phyloP scores from a whole-genome alignment of 1,140 invertebrate genomes.

The Rhyacophila brunnea region DNA sequence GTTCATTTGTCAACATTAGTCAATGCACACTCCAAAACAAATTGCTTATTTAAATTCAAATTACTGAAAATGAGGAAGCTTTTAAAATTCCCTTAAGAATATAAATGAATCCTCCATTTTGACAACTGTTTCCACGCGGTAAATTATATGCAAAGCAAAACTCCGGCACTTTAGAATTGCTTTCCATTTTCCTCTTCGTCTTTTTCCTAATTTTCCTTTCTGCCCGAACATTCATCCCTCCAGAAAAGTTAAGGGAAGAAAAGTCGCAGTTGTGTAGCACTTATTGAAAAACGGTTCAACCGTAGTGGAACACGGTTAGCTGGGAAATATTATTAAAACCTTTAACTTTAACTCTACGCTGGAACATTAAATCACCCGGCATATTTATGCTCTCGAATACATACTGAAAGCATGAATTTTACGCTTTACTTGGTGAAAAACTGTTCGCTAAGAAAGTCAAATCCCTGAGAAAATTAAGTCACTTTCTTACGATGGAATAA shows the following conservation, averaged over 20 bases:
- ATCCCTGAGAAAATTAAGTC: no score
- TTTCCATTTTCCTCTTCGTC: slow-evolving; percentile 8
- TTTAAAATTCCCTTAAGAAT: slow-evolving; percentile 24
- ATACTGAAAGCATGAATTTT: no score
- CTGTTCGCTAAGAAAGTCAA: no score
- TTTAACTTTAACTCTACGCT: no score
- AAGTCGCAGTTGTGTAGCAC: neutral
- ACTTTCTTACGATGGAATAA: no score
- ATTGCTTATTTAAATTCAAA: slow-evolving; percentile 26
- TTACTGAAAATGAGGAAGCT: slow-evolving; percentile 21
- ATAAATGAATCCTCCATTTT: slow-evolving; percentile 20
- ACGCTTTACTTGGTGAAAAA: no score
- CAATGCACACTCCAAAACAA: neutral
- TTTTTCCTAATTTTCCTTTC: slow-evolving; percentile 5
- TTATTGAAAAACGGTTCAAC: no score
- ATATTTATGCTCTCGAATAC: no score
- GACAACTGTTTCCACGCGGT: slow-evolving; percentile 20
- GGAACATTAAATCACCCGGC: no score
- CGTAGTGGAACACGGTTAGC: no score
- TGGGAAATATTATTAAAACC: slow-evolving; percentile 5
- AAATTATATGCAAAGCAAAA: slow-evolving; percentile 26
- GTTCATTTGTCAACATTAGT: no score
- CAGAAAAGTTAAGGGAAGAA: neutral
- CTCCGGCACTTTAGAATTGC: slow-evolving; percentile 1
- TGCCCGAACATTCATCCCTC: slow-evolving; percentile 4